Evolutionary conservation across 2,888 invertebrate genomes (phyloP), one percentile per base, ranked within the genome.

Genomic region (Drosophila paramelanica): DNA sequence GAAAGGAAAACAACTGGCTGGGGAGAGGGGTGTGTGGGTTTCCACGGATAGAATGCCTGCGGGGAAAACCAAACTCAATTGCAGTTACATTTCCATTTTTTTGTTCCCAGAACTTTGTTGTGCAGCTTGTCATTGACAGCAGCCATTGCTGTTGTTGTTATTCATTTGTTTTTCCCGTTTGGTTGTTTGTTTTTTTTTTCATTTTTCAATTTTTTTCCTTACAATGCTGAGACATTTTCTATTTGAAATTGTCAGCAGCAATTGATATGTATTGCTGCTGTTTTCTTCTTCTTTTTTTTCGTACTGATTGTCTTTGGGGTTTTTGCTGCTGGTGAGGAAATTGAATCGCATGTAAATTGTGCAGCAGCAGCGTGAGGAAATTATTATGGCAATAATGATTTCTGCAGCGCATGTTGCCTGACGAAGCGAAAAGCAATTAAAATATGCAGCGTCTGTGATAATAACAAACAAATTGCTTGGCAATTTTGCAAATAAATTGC

Each of bases 221-320:
- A 65, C 75, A 66, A 57, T 77, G 75, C 83, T 73, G 79, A 85
- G 81, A 88, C 88, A 76, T 85, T 86, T 85, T 79, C 81, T 77
- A 85, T 85, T 88, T 83, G 83, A 88, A 85, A 88, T 85, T 85
- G 88, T 85, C 87, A 84, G 73, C 80, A 73, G 76, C 87, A 87
- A 85, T 85, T 87, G 85, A 80, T 85, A 79, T 84, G 77, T 85
- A 79, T 71, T 79, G 67, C 59, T 59, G 59, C 60, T 47, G 67
- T 43, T 50, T 52, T 57, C 27, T 41, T 62, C 60, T 52, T 68
- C 51, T 72, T 38, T 33, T 66, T 71, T 68, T 52, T 67, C 57
- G 69, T 56, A 52, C 65, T 74, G 75, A 75, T 80, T 81, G 81
- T 61, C 65, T 71, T 78, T 46, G 62, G 60, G 41, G 72, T 61